Evolutionary conservation across 2,113 vertebrate species (phyloP), one percentile per base, ranked within the genome.

Genomic region (Cairina moschata): DNA sequence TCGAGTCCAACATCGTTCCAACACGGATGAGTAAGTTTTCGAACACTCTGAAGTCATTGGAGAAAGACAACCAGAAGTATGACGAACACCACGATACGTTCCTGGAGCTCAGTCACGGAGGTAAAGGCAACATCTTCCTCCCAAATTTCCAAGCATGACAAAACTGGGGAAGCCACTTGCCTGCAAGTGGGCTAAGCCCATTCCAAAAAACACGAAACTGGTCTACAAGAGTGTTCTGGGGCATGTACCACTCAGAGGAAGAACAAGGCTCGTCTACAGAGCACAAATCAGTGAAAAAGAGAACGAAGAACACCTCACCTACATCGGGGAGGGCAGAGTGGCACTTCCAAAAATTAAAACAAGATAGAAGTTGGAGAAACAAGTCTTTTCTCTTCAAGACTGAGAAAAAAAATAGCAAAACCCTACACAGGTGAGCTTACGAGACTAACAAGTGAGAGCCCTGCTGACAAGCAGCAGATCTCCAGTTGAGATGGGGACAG

Each of bases 1-100:
- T 1, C 2, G 10, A 72, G 42, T 3, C 21, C 34, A 25, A 0
- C 0, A 1, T 7, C 17, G 46, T 17, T 42, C 44, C 0, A 0
- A 17, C 28, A 74, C 22, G 5, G 8, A 32, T 46, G 11, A 56
- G 11, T 1, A 29, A 72, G 26, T 23, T 34, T 54, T 18, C 18
- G 26, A 79, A 38, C 5, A 1, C 8, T 16, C 12, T 2, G 5
- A 46, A 69, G 20, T 31, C 60, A 14, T 0, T 7, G 25, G 63
- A 26, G 38, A 77, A 59, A 29, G 32, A 80, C 22, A 13, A 13
- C 11, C 50, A 22, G 21, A 17, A 17, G 18, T 2, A 3, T 0
- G 36, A 48, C 13, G 59, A 38, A 42, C 5, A 13, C 4, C 15
- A 23, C 17, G 22, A 26, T 18, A 9, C 1, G 7, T 34, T 23